Percentiles rank a stretch among this genome's conserved stretches.
Evolutionary conservation across 2,888 invertebrate genomes (phyloP).

Genomic region (Quadroppia sp.): DNA sequence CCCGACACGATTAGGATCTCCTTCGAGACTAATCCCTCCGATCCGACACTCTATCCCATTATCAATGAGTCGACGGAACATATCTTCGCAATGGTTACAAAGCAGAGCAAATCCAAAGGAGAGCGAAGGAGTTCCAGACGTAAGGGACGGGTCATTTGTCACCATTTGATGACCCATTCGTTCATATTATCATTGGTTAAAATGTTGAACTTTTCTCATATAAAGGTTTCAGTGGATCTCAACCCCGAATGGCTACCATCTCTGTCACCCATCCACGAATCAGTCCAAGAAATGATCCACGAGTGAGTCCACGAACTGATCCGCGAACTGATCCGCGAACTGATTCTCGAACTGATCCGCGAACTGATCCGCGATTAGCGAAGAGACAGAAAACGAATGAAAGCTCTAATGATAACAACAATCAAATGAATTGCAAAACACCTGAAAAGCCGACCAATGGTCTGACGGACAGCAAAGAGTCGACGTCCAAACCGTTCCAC

Average conservation of each 20-base stretch:
- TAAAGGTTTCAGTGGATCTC: too few species aligned
- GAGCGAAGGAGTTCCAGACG: background rate
- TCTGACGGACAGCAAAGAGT: background rate
- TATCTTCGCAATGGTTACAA: background rate
- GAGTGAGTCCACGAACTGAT: background rate
- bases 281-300: background rate
- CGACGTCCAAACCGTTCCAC: background rate
- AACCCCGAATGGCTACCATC: too few species aligned
- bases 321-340: background rate
- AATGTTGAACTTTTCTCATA: too few species aligned
- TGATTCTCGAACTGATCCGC: background rate
- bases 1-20: background rate
- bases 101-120: background rate
- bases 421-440: background rate
- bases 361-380: conserved; percentile 23
- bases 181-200: too few species aligned
- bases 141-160: background rate
- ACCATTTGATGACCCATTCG: too few species aligned
- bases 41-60: background rate
- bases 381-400: background rate
- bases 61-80: conserved; percentile 1
- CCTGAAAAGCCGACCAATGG: background rate
- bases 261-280: too few species aligned
- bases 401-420: background rate
- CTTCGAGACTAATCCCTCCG: background rate